Base-by-base conservation (phyloP, 2,113 vertebrate species). In the Fregetta grallaria region DNA sequence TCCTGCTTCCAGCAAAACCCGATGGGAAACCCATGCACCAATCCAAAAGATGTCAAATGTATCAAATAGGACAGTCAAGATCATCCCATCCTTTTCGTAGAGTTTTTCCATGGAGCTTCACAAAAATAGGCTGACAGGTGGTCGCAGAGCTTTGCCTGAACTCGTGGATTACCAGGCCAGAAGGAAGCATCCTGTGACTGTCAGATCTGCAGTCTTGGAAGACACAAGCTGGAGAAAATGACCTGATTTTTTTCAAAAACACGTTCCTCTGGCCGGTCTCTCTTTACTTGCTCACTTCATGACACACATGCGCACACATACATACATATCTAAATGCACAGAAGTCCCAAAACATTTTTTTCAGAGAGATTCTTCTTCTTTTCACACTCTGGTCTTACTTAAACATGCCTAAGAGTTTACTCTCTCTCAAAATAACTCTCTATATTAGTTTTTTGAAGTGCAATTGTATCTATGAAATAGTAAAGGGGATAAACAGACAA, bases 121-220 rank as follows among this genome's bases (percentile, higher is more conserved):
- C 21, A 88, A 91, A 97, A 96, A 91, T n/a, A 94, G 49, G 32
- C 50, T 95, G 96, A 94, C 93, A 97, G 94, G 96, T 95, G 81
- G 96, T 65, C 7, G 2, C 85, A 76, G 84, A 92, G 53, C 81
- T 84, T 87, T 91, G 70, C 49, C 74, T 90, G 81, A 87, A 90
- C 40, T 79, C 20, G 0, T 62, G 66, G 85, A 79, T 91, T 96
- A 94, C 62, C 29, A 30, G 49, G 30, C 53, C 85, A 88, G 91
- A 92, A 96, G 90, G 87, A 93, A 90, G 87, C 42, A 68, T 74
- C 68, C 88, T 50, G 40, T 62, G 25, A 58, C 66, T 90, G 56
- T 74, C 72, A 70, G 56, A 81, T 74, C 70, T 87, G 53, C 77
- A 85, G 74, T 58, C 58, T 27, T 73, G 82, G 67, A 92, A 92